phyloP scores from a whole-genome alignment of 1,140 invertebrate genomes.

The Saccostrea echinata region DNA sequence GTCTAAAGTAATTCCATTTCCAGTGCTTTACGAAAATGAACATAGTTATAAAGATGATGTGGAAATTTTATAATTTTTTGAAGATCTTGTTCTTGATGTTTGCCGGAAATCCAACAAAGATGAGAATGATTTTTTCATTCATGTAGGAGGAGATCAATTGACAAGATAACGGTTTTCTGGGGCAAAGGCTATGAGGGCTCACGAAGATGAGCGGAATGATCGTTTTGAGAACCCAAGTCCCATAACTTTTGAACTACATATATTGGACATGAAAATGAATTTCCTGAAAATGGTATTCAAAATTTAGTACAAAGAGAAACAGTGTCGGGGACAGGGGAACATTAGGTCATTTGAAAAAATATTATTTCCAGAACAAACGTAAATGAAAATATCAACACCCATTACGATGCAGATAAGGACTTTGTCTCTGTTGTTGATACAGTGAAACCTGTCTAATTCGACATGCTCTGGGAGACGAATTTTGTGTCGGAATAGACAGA shows the following conservation, averaged over 20 bases:
- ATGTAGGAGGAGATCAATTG: conserved; percentile 57
- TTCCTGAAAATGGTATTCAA: conserved; percentile 54
- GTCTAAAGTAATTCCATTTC: conserved; percentile 51
- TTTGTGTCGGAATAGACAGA: no score
- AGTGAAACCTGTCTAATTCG: no score
- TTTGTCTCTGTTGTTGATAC: conserved; percentile 54
- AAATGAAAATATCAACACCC: conserved; percentile 50
- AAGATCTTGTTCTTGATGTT: conserved; percentile 41
- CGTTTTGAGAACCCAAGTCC: conserved; percentile 48
- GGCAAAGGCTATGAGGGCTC: conserved; percentile 45
- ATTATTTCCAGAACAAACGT: conserved; percentile 46
- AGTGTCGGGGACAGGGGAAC: conserved; percentile 43
- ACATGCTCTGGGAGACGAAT: no score
- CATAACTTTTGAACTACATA: conserved; percentile 57
- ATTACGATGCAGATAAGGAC: conserved; percentile 58
- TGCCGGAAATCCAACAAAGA: neutral
- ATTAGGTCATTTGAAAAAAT: conserved; percentile 17
- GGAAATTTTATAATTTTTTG: conserved; percentile 47
- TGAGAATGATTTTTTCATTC: conserved; percentile 39
- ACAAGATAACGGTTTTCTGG: conserved; percentile 57
- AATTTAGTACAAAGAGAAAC: conserved; percentile 45
- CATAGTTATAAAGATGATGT: conserved; percentile 57
- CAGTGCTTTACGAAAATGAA: conserved; percentile 58
- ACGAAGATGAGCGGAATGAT: conserved; percentile 4
- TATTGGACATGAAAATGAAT: conserved; percentile 53